A percentile compares a stretch with the other conserved stretches of the same genome.
These are phyloP conservation scores for Calcarius lapponicus DNA, from an alignment of 2,797 vertebrate species.

Conservation along the genomic window DNA sequence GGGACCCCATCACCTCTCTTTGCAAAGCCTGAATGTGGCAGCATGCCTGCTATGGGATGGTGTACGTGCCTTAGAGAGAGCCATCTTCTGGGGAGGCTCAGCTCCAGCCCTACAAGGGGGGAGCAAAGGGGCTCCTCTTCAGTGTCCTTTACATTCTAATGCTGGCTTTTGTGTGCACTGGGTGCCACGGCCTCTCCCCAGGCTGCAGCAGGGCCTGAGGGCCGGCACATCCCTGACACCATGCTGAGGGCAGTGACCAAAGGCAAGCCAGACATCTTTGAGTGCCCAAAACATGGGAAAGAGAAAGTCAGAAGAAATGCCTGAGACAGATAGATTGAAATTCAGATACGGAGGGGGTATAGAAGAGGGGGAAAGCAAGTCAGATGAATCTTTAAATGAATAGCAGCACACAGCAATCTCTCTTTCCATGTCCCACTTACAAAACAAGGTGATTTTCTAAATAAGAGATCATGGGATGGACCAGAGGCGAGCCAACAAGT, in stretches of 20 bases:
- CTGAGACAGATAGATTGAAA: neutral
- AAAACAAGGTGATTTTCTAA: neutral
- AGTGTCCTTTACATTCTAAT: neutral
- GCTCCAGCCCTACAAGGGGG: neutral
- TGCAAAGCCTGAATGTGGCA: neutral
- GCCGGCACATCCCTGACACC: neutral
- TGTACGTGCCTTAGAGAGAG: fast-evolving
- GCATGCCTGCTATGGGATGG: fast-evolving
- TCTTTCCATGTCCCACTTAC: neutral
- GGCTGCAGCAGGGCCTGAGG: neutral
- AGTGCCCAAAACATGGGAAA: neutral
- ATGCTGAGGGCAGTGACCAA: neutral
- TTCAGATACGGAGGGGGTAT: neutral
- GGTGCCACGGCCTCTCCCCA: neutral
- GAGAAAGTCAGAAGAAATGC: neutral
- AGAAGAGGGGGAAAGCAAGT: neutral
- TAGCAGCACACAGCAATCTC: neutral
- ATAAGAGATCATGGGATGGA: neutral
- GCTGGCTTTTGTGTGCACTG: neutral
- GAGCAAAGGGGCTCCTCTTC: neutral
- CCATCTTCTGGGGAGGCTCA: neutral
- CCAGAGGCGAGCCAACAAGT: neutral
- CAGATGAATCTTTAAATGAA: neutral
- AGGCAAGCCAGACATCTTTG: neutral
- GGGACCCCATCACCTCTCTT: fast-evolving